Evolutionary conservation across 2,113 vertebrate species (phyloP), one percentile per base, ranked within the genome.

Genomic region (Pterocles gutturalis): DNA sequence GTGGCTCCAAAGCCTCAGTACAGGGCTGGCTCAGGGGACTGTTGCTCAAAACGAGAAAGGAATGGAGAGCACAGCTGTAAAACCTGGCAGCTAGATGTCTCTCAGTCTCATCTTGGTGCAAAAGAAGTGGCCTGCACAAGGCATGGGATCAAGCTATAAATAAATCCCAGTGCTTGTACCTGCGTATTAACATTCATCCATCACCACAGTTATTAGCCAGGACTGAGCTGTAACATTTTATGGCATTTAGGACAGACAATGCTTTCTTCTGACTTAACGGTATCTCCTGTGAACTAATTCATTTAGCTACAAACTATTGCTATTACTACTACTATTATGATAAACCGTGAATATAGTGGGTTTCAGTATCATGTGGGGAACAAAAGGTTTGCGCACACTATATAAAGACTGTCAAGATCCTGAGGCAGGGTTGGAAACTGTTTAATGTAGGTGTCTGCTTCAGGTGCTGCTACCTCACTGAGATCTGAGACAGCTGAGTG

Each of bases 161-260:
- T 48, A 73, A 67, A 83, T 51, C 33, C 54, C 61, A 5, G 36
- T 5, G 10, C 28, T 28, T 79, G 57, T 62, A 88, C 46, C 73
- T 62, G 34, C 0, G 0, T 10, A 29, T 64, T 67, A 67, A 55
- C 57, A 38, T 51, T 13, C 57, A 78, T 67, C 69, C 73, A n/a
- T 79, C 77, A 91, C 34, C 66, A 18, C 66, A 36, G 41, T 21
- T 58, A 89, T 78, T 67, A 83, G 73, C 41, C 67, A 70, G 57
- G 61, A 57, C 58, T 43, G 31, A 91, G 78, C 45, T 79, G 34
- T 65, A 84, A 85, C 21, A 6, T 75, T 93, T 84, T 82, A 87
- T 20, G 69, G 58, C 17, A n/a, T 85, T 89, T 57, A 69, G 69
- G 70, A 55, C 25, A 22, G 36, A n/a, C 21, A 38, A 45, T 26